A percentile compares a stretch with the other conserved stretches of the same genome.
These are phyloP conservation scores for Psilopogon haemacephalus DNA, from an alignment of 2,113 vertebrate species.

Conservation along the genomic window DNA sequence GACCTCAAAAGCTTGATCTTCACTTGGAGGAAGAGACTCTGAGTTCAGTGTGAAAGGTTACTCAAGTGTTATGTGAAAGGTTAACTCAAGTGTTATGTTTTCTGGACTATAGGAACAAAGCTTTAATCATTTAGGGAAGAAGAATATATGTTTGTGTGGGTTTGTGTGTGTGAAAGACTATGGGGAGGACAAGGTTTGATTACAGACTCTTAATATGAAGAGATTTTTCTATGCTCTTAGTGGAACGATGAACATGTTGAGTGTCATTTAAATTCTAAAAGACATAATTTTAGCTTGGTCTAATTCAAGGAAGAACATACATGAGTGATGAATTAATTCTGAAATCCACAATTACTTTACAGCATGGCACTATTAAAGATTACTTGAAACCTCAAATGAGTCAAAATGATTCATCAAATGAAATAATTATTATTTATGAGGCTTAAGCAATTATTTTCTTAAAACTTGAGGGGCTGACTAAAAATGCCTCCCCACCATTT, in stretches of 20 bases:
- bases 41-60: background rate
- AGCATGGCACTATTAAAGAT: background rate
- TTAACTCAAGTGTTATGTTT: background rate
- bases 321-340: background rate
- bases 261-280: background rate
- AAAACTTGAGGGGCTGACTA: background rate
- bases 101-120: background rate
- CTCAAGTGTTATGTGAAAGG: background rate
- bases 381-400: background rate
- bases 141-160: background rate
- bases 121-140: background rate
- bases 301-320: background rate
- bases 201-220: background rate
- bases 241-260: background rate
- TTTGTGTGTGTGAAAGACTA: background rate
- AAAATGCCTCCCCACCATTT: background rate
- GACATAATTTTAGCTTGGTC: background rate
- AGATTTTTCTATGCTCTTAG: background rate
- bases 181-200: background rate
- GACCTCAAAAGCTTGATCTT: background rate
- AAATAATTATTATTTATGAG: constrained; percentile 26
- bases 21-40: background rate
- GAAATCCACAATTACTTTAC: background rate
- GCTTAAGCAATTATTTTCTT: constrained; percentile 4
- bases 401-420: constrained; percentile 46